phyloP scores from a whole-genome alignment of 2,113 vertebrate species.

The Lepus europaeus region DNA sequence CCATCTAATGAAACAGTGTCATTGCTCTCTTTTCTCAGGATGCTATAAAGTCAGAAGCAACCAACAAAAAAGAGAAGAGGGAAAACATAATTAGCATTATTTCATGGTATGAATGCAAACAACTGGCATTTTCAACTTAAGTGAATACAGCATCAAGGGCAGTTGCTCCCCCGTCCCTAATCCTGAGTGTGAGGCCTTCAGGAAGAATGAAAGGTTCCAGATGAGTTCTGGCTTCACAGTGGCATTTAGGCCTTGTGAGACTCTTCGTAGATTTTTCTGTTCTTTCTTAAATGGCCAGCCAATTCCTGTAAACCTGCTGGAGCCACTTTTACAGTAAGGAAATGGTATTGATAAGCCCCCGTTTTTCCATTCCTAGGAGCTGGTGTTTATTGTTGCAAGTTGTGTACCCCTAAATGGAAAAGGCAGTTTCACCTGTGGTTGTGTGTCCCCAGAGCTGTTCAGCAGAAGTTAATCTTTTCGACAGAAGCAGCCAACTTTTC shows the following conservation, averaged over 20 bases:
- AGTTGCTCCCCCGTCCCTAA: background rate
- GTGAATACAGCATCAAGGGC: background rate
- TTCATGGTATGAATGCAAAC: background rate
- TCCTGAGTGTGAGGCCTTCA: background rate
- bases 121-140: background rate
- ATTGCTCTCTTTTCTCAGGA: constrained; percentile 33
- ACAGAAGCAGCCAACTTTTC: constrained; percentile 67
- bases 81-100: background rate
- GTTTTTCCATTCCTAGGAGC: background rate
- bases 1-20: background rate
- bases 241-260: background rate
- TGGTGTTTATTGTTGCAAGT: background rate
- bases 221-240: constrained; percentile 17
- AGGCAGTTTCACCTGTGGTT: background rate
- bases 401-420: background rate
- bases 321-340: background rate
- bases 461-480: constrained; percentile 64
- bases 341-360: background rate
- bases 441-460: background rate
- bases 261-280: background rate
- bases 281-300: background rate
- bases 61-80: background rate
- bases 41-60: constrained; percentile 23
- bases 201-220: background rate
- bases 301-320: background rate